Percentiles rank a stretch among this genome's conserved stretches.
phyloP scores from a whole-genome alignment of 2,888 invertebrate species.

The Rhaphigaster nebulosa region DNA sequence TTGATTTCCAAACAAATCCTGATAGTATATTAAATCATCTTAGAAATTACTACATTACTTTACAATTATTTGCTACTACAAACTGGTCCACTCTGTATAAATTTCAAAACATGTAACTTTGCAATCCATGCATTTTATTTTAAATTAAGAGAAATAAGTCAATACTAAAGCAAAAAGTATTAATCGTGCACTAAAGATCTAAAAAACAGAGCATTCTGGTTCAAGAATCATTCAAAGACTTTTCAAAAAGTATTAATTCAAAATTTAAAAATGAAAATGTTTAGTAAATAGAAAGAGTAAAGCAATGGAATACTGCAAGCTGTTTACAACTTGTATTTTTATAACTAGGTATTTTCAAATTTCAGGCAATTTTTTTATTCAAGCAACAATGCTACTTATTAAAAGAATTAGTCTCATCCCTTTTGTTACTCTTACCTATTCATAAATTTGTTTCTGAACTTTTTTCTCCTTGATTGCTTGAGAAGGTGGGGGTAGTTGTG shows the following conservation, averaged over 20 bases:
- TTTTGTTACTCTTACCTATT: slow-evolving; percentile 61
- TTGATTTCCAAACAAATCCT: neutral
- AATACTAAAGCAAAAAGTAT: neutral
- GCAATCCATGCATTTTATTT: neutral
- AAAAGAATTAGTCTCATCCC: neutral
- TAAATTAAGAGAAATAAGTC: neutral
- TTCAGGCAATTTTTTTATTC: slow-evolving; percentile 4
- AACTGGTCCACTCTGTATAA: neutral
- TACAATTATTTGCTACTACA: neutral
- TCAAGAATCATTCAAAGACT: neutral
- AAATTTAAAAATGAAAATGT: neutral
- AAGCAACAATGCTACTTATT: neutral
- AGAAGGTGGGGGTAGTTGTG: slow-evolving; percentile 63
- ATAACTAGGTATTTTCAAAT: too few relatives aligned
- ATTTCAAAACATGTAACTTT: neutral
- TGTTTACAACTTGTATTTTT: neutral
- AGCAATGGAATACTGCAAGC: neutral
- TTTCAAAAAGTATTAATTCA: neutral
- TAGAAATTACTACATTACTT: neutral
- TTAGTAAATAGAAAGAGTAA: neutral
- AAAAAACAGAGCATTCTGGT: neutral
- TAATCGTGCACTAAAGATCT: neutral
- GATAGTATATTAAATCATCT: neutral
- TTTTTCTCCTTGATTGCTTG: slow-evolving; percentile 61
- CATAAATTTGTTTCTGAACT: slow-evolving; percentile 62